These are phyloP conservation scores for Tenthredo scrophulariae DNA, from an alignment of 2,888 invertebrate genomes.

Conservation along the genomic window DNA sequence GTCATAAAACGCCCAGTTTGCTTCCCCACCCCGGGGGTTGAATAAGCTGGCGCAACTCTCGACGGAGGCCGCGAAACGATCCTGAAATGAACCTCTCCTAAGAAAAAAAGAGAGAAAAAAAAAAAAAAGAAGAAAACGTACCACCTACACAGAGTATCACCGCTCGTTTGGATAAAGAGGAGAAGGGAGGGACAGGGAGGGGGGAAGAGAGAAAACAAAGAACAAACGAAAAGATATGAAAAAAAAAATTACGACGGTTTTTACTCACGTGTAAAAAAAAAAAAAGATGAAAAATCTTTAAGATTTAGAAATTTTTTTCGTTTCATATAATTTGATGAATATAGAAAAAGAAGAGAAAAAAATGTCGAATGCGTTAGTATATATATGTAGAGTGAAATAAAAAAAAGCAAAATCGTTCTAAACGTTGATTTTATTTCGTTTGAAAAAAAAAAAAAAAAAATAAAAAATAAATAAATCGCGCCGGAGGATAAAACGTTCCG, in stretches of 20 bases:
- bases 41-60: slow-evolving; percentile 26
- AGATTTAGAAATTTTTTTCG: no score
- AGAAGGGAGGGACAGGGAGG: not conserved
- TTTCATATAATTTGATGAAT: not conserved
- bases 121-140: not conserved
- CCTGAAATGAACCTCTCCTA: not conserved
- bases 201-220: not conserved
- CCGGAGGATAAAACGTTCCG: not conserved
- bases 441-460: not conserved
- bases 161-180: not conserved
- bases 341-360: not conserved
- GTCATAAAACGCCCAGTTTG: slow-evolving; percentile 46
- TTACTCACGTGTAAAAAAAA: not conserved
- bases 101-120: not conserved
- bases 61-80: slow-evolving; percentile 23
- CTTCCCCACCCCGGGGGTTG: slow-evolving; percentile 16
- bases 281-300: no score
- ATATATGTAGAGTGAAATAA: not conserved
- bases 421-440: not conserved
- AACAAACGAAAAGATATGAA: not conserved
- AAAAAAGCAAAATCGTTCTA: not conserved
- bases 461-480: not conserved
- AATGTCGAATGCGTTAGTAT: not conserved
- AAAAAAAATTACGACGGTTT: not conserved
- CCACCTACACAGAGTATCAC: not conserved